Evolutionary conservation across 2,888 invertebrate genomes (phyloP).

Genomic region (Anticlea derivata): DNA sequence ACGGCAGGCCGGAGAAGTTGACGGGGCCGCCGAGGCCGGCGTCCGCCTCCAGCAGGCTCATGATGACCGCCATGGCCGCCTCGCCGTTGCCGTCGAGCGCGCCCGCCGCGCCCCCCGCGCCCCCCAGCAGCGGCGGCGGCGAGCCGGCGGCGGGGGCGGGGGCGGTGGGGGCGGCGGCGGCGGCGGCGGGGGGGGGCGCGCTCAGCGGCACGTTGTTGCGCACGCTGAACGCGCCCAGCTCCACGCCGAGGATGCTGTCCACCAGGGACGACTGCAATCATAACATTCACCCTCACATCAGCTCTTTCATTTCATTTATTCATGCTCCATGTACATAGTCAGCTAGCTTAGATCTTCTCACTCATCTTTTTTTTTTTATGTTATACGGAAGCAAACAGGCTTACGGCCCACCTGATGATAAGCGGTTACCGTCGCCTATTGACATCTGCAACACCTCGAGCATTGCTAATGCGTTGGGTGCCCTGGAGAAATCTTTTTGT

Average conservation of each 20-base stretch:
- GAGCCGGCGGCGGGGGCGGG: slow-evolving; percentile 50
- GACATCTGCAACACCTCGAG: no score
- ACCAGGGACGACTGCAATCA: slow-evolving; percentile 51
- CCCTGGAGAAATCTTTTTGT: no score
- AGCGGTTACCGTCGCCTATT: no score
- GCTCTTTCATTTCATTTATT: no score
- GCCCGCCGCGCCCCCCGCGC: no score
- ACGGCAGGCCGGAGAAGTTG: slow-evolving; percentile 93
- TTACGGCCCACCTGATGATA: no score
- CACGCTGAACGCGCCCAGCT: slow-evolving; percentile 47
- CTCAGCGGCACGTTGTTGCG: slow-evolving; percentile 68
- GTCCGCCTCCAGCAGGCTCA: slow-evolving; percentile 95
- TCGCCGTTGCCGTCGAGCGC: slow-evolving; percentile 92
- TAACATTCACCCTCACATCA: no score
- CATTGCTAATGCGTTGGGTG: no score
- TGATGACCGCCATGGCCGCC: slow-evolving; percentile 96
- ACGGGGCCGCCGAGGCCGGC: slow-evolving; percentile 94
- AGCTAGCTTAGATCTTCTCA: no score
- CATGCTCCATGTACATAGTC: no score
- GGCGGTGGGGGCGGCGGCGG: slow-evolving; percentile 39
- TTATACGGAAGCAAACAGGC: no score
- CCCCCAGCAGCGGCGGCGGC: slow-evolving; percentile 54
- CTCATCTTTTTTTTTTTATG: no score
- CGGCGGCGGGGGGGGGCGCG: slow-evolving; percentile 34
- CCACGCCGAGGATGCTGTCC: slow-evolving; percentile 58